A percentile compares a stretch with the other conserved stretches of the same genome.
Conservation (phyloP, 2,888 invertebrate species). For the Serripes groenlandicus region DNA sequence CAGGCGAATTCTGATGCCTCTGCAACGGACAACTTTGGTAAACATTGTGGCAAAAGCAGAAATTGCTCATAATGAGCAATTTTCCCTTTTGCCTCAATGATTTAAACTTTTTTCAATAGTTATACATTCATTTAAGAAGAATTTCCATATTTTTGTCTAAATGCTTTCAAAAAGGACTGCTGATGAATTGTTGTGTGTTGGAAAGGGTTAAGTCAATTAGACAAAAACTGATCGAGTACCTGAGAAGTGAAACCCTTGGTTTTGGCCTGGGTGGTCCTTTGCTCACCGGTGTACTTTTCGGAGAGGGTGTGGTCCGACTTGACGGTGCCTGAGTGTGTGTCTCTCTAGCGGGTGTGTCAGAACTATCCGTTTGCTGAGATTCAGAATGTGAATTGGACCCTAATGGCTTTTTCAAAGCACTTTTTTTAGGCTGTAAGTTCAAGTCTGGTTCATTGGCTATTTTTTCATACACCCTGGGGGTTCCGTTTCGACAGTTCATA, state of each 20-base stretch:
- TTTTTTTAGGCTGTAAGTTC: conserved; percentile 85
- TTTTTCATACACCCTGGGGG: conserved; percentile 77
- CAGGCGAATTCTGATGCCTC: no score
- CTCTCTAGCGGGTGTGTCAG: conserved; percentile 10
- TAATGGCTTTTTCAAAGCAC: conserved; percentile 84
- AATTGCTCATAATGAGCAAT: not conserved
- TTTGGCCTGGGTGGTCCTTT: conserved; percentile 71
- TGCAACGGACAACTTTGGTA: no score
- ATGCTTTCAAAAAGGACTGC: no score
- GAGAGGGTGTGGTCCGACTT: conserved; percentile 57
- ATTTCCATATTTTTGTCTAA: not conserved
- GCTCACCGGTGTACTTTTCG: conserved; percentile 71
- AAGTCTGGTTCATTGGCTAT: conserved; percentile 86
- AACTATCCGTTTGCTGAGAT: conserved; percentile 21
- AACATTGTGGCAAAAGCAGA: no score
- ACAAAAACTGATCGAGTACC: conserved; percentile 20
- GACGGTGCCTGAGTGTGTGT: conserved; percentile 31
- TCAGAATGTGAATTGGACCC: conserved; percentile 26
- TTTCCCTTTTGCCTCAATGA: not conserved
- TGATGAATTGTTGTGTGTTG: no score
- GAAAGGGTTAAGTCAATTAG: no score
- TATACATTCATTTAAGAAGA: not conserved
- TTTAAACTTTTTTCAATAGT: not conserved
- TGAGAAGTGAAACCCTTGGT: conserved; percentile 72
- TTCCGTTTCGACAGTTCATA: not conserved